Evolutionary conservation across 2,888 invertebrate species (phyloP), one percentile per base, ranked within the genome.

Genomic region (Diloba caeruleocephala): DNA sequence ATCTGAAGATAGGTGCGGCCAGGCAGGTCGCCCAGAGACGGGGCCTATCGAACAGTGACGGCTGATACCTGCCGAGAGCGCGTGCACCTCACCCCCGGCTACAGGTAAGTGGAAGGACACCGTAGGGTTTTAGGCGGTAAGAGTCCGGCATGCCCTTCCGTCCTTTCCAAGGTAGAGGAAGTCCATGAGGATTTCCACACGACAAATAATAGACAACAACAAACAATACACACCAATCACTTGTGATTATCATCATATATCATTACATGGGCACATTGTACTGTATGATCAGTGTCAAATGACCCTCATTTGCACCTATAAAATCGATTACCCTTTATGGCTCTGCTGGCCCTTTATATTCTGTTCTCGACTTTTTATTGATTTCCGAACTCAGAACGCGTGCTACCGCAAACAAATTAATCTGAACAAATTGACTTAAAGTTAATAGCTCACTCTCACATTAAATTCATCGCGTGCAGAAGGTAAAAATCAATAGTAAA

Each of bases 401-500:
- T 15, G 31, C 10, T n/a, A 29, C 25, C 23, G 2, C 25, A n/a
- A 43, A 39, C 17, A 7, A 17, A 13, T 9, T 41, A 15, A 36
- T 44, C 31, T 31, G 4, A 42, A 15, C 12, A 39, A 51, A 38
- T 60, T 37, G 12, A 55, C 49, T 41, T 14, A 37, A 23, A 54
- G 13, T 42, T 14, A 51, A 45, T 21, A 21, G 23, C 12, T 6
- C 26, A n/a, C 31, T 14, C 31, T 34, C 45, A 53, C 44, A 64
- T 56, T 57, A 56, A 60, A 56, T 39, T 49, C 41, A 28, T 57
- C 39, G 48, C 52, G 45, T 57, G 52, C 32, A 37, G 36, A 56
- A 56, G 45, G 53, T 61, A 73, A 74, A 75, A 79, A 74, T 78
- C 76, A 78, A 79, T 80, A 75, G 71, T 61, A 58, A 80, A 84